phyloP scores from a whole-genome alignment of 2,797 vertebrate genomes.

The Oreochromis grahami region DNA sequence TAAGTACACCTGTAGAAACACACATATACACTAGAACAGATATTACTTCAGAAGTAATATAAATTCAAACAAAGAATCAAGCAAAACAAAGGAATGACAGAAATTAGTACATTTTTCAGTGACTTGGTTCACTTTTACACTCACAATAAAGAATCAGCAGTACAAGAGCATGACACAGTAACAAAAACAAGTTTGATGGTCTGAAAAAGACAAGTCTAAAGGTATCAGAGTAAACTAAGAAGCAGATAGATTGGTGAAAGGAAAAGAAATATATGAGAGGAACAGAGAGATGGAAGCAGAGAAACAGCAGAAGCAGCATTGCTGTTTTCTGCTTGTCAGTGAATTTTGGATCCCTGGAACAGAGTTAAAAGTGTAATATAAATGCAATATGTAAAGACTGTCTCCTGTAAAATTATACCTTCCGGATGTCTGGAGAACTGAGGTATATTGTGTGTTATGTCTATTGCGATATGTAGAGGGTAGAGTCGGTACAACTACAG shows the following conservation, averaged over 20 bases:
- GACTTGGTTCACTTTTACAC: background rate
- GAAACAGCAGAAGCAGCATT: background rate
- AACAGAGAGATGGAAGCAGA: background rate
- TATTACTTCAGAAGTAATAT: background rate
- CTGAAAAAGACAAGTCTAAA: background rate
- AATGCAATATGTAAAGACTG: background rate
- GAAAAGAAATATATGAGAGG: background rate
- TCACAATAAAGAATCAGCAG: background rate
- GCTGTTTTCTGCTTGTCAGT: background rate
- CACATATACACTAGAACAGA: background rate
- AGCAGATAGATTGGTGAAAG: background rate
- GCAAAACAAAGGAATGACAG: background rate
- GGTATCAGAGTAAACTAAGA: background rate
- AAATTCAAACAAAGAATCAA: background rate
- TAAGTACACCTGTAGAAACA: background rate
- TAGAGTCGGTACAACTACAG: background rate
- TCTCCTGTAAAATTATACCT: background rate
- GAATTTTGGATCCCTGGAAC: background rate
- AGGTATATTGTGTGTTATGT: background rate
- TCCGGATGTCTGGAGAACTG: background rate
- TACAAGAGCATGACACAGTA: background rate
- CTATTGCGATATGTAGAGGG: background rate
- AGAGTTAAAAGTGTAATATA: background rate
- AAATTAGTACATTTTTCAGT: background rate
- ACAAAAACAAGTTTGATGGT: background rate